Evolutionary conservation across 2,113 vertebrate species (phyloP).

Genomic region (Halcyon malimbica): DNA sequence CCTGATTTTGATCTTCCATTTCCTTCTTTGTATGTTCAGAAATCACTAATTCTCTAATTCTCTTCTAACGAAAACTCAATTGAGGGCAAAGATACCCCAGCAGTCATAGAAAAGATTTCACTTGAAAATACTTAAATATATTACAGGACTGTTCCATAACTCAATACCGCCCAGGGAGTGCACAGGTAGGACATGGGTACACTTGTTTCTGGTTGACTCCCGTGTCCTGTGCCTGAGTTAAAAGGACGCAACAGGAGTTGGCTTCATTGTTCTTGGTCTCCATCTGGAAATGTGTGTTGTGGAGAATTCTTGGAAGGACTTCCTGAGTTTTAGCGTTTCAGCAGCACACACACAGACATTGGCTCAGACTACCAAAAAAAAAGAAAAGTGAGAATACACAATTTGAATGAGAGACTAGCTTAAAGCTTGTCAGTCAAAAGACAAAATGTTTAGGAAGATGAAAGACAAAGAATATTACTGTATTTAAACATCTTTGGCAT

Average conservation of each 20-base stretch:
- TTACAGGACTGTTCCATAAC: not conserved
- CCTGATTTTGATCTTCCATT: not conserved
- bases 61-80: not conserved
- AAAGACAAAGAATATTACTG: not conserved
- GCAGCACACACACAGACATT: accelerated
- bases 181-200: not conserved
- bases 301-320: not conserved
- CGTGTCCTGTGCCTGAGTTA: not conserved
- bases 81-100: not conserved
- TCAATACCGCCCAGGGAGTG: not conserved
- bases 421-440: not conserved
- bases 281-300: not conserved
- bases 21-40: not conserved
- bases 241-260: not conserved
- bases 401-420: not conserved
- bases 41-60: not conserved
- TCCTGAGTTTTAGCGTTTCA: not conserved
- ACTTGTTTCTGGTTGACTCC: not conserved
- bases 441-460: not conserved
- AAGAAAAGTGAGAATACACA: not conserved
- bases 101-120: not conserved
- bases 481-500: not conserved
- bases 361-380: not conserved
- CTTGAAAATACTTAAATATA: not conserved
- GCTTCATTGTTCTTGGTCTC: not conserved